Evolutionary conservation across 2,797 vertebrate genomes (phyloP), one percentile per base, ranked within the genome.

Genomic region (Danionella dracula): DNA sequence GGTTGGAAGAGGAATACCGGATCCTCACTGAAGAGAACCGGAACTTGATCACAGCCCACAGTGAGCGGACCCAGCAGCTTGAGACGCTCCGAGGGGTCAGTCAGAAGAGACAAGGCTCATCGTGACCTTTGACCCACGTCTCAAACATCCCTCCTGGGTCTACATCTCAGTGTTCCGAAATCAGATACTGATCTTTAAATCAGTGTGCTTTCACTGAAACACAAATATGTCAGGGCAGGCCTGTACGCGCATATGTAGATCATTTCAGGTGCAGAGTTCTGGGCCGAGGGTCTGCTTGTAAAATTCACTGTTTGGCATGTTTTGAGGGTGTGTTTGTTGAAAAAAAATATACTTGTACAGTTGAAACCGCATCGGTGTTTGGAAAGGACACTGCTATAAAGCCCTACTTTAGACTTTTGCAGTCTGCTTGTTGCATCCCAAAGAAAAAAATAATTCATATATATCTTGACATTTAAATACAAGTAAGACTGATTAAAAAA

Each of bases 11-110:
- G 73, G 94, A 97, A 80, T 98, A 96, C 1, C 86, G 87, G 23
- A 91, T 89, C 23, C 89, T 99, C 54, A 89, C 90, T 0, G 96
- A 97, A 77, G 95, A 99, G 85, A 99, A 99, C 75, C 91, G 83
- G 77, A 91, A 85, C 0, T 79, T 99, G 84, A 90, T 90, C 84
- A 82, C 90, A 54, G 91, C 92, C 73, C 93, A 98, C 85, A 90
- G 87, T 0, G 93, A 97, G 70, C 90, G 93, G 1, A 88, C 91
- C 40, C 91, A 92, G 78, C 93, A 97, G 76, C 89, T 99, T 77
- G 93, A 96, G 80, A 93, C 88, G 42, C 92, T 98, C 62, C 87
- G 93, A 78, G 88, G 91, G 80, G 88, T 87, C 83, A 90, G 85
- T 76, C 90, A 84, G 73, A 92, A 90, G 65, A 87, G 92, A 64